These are phyloP conservation scores for Itoplectis maculator DNA, from an alignment of 2,888 invertebrate genomes.

Conservation along the genomic window DNA sequence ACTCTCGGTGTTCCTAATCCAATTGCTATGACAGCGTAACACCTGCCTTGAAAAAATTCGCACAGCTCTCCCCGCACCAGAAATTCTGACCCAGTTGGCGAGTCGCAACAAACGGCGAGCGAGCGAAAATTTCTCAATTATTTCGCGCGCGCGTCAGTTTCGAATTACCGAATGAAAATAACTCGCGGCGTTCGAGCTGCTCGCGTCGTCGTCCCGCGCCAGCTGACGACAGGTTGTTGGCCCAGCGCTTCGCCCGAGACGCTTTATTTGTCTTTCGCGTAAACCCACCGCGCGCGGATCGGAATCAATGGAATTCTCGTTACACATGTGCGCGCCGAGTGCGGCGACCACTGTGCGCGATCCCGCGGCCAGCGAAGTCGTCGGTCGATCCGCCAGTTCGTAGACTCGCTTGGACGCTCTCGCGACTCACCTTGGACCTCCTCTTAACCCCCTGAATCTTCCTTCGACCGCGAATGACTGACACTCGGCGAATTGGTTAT, in stretches of 20 bases:
- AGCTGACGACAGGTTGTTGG: constrained; percentile 72
- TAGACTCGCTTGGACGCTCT: neutral
- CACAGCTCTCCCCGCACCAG: neutral
- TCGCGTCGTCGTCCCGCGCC: constrained; percentile 67
- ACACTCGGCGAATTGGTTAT: constrained; percentile 2
- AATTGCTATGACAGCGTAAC: constrained; percentile 39
- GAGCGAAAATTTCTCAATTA: constrained; percentile 16
- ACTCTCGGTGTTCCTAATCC: neutral
- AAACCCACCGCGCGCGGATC: constrained; percentile 20
- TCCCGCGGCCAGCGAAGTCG: too few species aligned
- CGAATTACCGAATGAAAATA: constrained; percentile 75
- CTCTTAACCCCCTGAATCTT: neutral
- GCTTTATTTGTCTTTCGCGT: constrained; percentile 26
- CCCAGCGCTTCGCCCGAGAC: neutral
- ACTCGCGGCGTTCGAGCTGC: constrained; percentile 66
- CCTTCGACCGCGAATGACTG: neutral
- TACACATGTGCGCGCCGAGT: neutral
- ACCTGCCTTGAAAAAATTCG: neutral
- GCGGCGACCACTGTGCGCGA: neutral
- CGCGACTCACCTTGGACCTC: neutral
- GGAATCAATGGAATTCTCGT: constrained; percentile 23
- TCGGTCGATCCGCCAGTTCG: neutral
- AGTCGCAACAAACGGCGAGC: neutral
- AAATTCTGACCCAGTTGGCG: constrained; percentile 33
- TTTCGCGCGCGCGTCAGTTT: constrained; percentile 63